Evolutionary conservation across 2,888 invertebrate species (phyloP).

Genomic region (Pocota personata): DNA sequence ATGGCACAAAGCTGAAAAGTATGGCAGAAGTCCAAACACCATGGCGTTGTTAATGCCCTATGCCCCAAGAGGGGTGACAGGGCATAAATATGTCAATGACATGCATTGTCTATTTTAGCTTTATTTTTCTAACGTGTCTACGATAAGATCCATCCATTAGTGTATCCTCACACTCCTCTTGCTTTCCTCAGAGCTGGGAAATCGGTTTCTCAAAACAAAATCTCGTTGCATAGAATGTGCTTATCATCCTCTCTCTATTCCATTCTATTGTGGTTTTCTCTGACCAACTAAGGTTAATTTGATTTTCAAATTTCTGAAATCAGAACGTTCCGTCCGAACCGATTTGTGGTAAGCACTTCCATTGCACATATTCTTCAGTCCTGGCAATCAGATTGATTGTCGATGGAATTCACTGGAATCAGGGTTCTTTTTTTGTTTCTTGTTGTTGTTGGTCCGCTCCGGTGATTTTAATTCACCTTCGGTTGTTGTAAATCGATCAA

Average conservation of each 20-base stretch:
- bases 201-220: no score
- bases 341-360: background rate
- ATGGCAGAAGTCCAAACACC: no score
- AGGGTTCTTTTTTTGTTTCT: background rate
- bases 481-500: constrained; percentile 42
- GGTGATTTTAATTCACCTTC: constrained; percentile 33
- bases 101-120: no score
- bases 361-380: background rate
- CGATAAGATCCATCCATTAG: no score
- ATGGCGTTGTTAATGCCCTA: no score
- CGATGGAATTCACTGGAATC: constrained; percentile 36
- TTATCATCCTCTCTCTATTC: background rate
- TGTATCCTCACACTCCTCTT: no score
- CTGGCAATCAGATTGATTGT: constrained; percentile 39
- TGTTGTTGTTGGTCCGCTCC: background rate
- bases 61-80: no score
- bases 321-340: background rate
- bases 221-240: background rate
- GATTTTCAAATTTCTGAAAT: background rate
- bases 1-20: no score
- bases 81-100: no score
- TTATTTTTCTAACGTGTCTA: no score
- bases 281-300: background rate
- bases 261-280: background rate
- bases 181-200: no score